Evolutionary conservation across 2,888 invertebrate genomes (phyloP), one percentile per base, ranked within the genome.

Genomic region (Sarcophaga carnaria): DNA sequence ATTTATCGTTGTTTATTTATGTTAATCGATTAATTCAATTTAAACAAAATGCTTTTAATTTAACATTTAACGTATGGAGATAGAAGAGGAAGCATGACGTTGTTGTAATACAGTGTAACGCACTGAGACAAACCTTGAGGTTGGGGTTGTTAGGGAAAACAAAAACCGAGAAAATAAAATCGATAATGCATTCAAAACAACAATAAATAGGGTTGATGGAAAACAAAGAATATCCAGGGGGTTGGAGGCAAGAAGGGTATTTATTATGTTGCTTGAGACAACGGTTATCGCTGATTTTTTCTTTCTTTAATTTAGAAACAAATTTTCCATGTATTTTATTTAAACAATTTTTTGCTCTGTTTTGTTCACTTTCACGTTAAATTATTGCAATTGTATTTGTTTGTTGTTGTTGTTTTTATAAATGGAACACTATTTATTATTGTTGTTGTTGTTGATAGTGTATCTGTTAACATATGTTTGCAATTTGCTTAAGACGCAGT

Each of bases 171-270:
- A 62, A 76, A 76, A 67, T 62, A 80, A 80, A 85, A 80, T 80
- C 80, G 76, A 80, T 80, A 85, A 45, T 85, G 84, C 84, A 85
- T 85, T 66, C 59, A 83, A 60, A 72, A 72, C 59, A 72, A 84
- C 49, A 70, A 66, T 22, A 37, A 3, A 25, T 47, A n/a, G 70
- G 84, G 84, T 76, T 84, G 71, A 80, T 66, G 62, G 63, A 22
- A 22, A 22, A 22, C 22, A 22, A 22, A 22, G 22, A 22, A 22
- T 22, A 22, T 22, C 22, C 22, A 22, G 76, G 66, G 76, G 84
- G 71, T 62, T 76, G 62, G 47, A 71, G 63, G 62, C 67, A 22
- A 70, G 47, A 67, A 59, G 25, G 80, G 72, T 62, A 64, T 77
- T 77, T 59, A 4, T 47, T 63, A 17, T 37, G 37, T 37, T 37